phyloP scores from a whole-genome alignment of 2,797 vertebrate genomes.

The Pangasius larnaudii region DNA sequence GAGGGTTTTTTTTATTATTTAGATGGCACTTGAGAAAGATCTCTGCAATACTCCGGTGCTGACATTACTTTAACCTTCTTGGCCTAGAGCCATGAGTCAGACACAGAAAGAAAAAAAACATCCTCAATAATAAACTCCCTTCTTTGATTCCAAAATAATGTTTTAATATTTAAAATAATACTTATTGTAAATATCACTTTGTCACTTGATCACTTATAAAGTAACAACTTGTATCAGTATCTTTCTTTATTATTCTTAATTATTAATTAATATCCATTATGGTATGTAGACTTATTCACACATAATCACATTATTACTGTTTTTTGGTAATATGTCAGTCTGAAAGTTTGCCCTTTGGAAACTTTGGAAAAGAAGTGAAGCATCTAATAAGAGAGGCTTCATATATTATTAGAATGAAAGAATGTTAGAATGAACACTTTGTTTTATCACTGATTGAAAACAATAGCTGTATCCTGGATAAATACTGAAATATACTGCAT shows the following conservation, averaged over 20 bases:
- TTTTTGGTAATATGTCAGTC: neutral
- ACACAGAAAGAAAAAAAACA: neutral
- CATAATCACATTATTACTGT: neutral
- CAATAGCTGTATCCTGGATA: neutral
- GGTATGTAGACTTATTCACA: no score
- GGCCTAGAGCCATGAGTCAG: neutral
- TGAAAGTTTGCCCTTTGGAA: neutral
- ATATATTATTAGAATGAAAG: neutral
- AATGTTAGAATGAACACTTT: neutral
- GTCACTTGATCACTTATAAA: neutral
- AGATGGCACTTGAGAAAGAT: neutral
- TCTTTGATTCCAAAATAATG: neutral
- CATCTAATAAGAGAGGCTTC: neutral
- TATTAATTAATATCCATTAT: neutral
- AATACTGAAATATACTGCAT: neutral
- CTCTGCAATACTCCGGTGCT: conserved; percentile 2
- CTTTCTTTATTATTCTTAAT: no score
- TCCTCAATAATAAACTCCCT: neutral
- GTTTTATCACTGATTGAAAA: neutral
- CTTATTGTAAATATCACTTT: neutral
- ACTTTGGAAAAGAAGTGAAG: neutral
- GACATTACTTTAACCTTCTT: neutral
- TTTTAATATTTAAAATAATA: neutral
- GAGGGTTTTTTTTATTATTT: neutral
- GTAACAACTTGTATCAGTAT: neutral